A percentile compares a stretch with the other conserved stretches of the same genome.
These are phyloP conservation scores for Digitonthophagus gazella DNA, from an alignment of 2,888 invertebrate species.

Conservation along the genomic window DNA sequence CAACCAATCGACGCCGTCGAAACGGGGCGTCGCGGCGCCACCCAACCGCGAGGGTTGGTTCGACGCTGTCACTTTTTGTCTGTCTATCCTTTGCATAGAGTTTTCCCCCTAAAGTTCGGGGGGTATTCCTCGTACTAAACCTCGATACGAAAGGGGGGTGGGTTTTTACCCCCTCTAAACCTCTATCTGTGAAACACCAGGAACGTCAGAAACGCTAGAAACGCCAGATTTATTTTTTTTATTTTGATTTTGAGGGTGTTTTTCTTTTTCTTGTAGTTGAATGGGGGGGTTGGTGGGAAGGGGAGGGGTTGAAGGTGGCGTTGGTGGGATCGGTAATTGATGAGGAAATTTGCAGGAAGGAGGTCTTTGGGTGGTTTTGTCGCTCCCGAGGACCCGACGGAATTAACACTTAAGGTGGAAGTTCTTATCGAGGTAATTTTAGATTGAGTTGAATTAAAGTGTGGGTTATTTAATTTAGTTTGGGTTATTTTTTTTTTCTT, in stretches of 20 bases:
- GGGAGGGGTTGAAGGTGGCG: background rate
- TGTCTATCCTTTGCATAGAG: conserved; percentile 12
- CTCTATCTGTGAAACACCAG: background rate
- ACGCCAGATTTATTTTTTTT: too few species aligned
- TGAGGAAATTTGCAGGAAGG: conserved; percentile 18
- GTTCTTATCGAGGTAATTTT: background rate
- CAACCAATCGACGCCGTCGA: conserved; percentile 31
- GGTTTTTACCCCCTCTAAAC: background rate
- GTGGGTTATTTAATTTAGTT: background rate
- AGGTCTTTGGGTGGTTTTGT: conserved; percentile 7
- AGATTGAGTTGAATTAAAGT: background rate
- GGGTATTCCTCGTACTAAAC: too few species aligned
- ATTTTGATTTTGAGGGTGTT: background rate
- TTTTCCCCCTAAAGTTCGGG: background rate
- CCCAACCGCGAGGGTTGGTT: conserved; percentile 8
- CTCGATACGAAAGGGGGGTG: background rate
- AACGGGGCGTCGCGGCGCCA: conserved; percentile 15
- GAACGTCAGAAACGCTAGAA: too few species aligned
- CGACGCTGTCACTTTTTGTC: conserved; percentile 7
- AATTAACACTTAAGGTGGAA: background rate
- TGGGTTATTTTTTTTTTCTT: background rate
- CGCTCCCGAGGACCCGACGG: background rate
- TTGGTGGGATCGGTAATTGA: conserved; percentile 12
- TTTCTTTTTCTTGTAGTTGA: background rate
- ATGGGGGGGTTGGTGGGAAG: background rate